Base-by-base conservation (phyloP, 2,113 vertebrate species). In the Proterorhinus semilunaris region DNA sequence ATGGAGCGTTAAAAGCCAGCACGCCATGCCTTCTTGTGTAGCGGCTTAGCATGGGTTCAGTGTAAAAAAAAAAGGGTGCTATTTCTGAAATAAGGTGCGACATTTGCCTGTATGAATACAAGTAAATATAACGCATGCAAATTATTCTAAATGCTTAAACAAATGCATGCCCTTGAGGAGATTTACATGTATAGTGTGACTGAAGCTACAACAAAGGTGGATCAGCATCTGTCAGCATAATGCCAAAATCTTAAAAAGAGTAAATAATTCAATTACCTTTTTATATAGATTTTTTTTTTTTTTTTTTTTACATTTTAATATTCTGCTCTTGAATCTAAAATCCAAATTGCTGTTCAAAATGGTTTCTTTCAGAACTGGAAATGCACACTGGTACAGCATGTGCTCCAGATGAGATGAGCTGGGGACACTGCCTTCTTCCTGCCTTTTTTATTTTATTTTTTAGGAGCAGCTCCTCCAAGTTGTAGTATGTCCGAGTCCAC, bases 381-480 rank as follows among this genome's bases (percentile, higher is more conserved):
- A 61, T n/a, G 13, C 15, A 44, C 11, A 45, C n/a, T 61, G 58
- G 58, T 61, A 61, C 58, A 61, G 45, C 58, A 61, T 61, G 58
- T 61, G 87, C 79, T 88, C 81, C 85, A 79, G 83, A 62, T 49
- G 71, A 47, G 76, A 65, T 72, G 83, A 44, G 75, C 58, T 16
- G 73, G 45, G 80, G 78, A 75, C 57, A 71, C 73, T 70, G 85
- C 70, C 72, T 79, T 72, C 54, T 74, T 80, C 76, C 79, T 36
- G 27, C 27, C 27, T 59, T 68, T 71, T 61, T 21, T 21, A n/a
- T n/a, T 21, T 21, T 21, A 1, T 61, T 43, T 44, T 27, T 42
- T 10, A 58, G 2, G 21, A 42, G 27, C 27, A 58, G 54, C 54
- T 11, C 54, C 17, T 27, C 54, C 10, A 57, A 17, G 7, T 12